Evolutionary conservation across 2,888 invertebrate species (phyloP), one percentile per base, ranked within the genome.

Genomic region (Pollenia labialis): DNA sequence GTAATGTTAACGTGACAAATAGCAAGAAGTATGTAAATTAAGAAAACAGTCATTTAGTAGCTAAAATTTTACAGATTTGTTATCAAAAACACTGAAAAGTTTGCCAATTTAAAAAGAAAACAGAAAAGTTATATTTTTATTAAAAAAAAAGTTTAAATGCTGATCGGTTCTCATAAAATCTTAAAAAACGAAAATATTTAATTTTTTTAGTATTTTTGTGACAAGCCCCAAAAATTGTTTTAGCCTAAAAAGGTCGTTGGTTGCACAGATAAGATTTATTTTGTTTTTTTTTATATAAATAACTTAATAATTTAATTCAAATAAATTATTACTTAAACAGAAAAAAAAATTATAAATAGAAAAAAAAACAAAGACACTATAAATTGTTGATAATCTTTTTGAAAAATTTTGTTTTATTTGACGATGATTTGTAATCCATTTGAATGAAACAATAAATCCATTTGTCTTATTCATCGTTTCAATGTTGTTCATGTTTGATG

Each of bases 381-480:
- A 79, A 80, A 46, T 56, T 48, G 40, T 58, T 60, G 72, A 77
- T 85, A 68, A 81, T 81, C 58, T 74, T 81, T 66, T 48, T 16
- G 7, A 32, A 32, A 32, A 32, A 32, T 32, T 79, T 80, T 68
- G 52, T 58, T 52, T 54, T 81, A 46, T 72, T 68, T 48, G 10
- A 46, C 66, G 42, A 76, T 62, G 48, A 82, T 76, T 79, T 69
- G 60, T 54, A 54, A 50, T 71, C n/a, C 66, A 58, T 72, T 72
- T 69, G 68, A 62, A 56, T 72, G 71, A 68, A 83, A 87, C 87
- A 87, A 87, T 87, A 87, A 84, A 84, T 77, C 76, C 62, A 84
- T 81, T 87, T 87, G 87, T 84, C 68, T 87, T 79, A 52, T 66
- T 84, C 68, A 84, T 79, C 66, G 60, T 52, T 82, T 75, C 60